Evolutionary conservation across 1,140 invertebrate species (phyloP).

Genomic region (Meloidogyne exigua): DNA sequence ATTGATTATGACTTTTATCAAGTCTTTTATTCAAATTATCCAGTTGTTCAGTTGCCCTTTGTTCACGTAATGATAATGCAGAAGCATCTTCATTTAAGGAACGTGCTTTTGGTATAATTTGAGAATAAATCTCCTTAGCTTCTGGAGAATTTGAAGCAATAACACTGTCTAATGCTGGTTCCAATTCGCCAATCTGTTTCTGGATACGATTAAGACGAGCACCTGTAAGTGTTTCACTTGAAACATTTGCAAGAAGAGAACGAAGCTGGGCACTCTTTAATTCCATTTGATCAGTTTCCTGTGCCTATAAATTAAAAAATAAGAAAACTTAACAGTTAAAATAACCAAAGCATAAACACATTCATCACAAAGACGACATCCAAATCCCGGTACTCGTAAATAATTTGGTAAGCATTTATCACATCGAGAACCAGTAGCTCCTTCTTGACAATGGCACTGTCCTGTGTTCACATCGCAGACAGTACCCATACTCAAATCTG

Average conservation of each 20-base stretch:
- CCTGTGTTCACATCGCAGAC: slow-evolving; percentile 62
- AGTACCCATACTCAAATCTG: slow-evolving; percentile 62
- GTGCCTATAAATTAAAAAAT: slow-evolving; percentile 5
- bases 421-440: slow-evolving; percentile 61
- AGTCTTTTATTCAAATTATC: slow-evolving; percentile 37
- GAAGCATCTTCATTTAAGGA: slow-evolving; percentile 33
- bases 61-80: slow-evolving; percentile 37
- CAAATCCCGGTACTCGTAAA: slow-evolving; percentile 54
- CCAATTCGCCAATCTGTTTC: slow-evolving; percentile 35
- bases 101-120: slow-evolving; percentile 9
- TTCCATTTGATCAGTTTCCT: slow-evolving; percentile 22
- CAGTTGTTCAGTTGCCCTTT: slow-evolving; percentile 42
- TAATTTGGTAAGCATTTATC: slow-evolving; percentile 57
- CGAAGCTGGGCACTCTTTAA: neutral
- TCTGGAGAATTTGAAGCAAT: slow-evolving; percentile 12
- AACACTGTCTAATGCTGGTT: slow-evolving; percentile 15
- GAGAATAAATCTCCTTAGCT: slow-evolving; percentile 2
- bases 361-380: slow-evolving; percentile 62
- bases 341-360: slow-evolving; percentile 56
- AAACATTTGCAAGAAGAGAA: slow-evolving; percentile 44
- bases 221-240: slow-evolving; percentile 58
- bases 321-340: slow-evolving; percentile 17
- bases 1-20: slow-evolving; percentile 29
- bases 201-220: slow-evolving; percentile 54
- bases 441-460: slow-evolving; percentile 64